Conservation (phyloP, 2,888 invertebrate species). For the Latrodectus hesperus region DNA sequence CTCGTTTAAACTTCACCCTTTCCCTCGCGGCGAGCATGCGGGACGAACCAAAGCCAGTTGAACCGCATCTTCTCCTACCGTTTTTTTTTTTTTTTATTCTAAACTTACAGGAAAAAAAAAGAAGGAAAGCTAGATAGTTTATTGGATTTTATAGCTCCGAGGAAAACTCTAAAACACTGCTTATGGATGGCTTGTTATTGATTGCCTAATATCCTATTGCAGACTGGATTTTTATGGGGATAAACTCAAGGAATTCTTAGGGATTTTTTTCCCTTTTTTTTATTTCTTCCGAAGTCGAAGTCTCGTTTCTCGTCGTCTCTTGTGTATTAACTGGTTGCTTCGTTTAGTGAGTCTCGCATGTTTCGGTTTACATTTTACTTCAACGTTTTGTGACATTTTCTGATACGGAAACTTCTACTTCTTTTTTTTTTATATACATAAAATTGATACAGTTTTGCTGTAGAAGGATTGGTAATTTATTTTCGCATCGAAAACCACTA, state of each 20-base stretch:
- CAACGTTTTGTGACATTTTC: not conserved
- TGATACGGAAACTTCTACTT: not conserved
- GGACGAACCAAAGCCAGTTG: not conserved
- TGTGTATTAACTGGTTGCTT: conserved; percentile 21
- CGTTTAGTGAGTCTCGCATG: not conserved
- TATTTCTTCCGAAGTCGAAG: not conserved
- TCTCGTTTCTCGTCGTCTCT: conserved; percentile 1
- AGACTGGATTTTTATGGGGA: conserved; percentile 12
- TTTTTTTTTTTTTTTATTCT: not conserved
- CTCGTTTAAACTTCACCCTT: conserved; percentile 26
- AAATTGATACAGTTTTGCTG: too few relatives aligned
- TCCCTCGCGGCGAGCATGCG: not conserved
- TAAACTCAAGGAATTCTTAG: not conserved
- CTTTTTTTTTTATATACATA: not conserved
- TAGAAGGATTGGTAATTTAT: too few relatives aligned
- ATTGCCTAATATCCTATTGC: conserved; percentile 27
- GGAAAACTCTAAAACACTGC: conserved; percentile 31
- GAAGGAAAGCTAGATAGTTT: conserved; percentile 25
- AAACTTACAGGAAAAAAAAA: not conserved
- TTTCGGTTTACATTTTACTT: conserved; percentile 7
- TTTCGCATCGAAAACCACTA: too few relatives aligned
- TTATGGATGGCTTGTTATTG: conserved; percentile 33
- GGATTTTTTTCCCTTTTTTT: not conserved
- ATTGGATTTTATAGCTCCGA: conserved; percentile 42
- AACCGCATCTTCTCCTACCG: not conserved